Evolutionary conservation across 92 coral and sea anemone genomes (phyloP), one percentile per base, ranked within the genome.

Genomic region (Paragorgia papillata): DNA sequence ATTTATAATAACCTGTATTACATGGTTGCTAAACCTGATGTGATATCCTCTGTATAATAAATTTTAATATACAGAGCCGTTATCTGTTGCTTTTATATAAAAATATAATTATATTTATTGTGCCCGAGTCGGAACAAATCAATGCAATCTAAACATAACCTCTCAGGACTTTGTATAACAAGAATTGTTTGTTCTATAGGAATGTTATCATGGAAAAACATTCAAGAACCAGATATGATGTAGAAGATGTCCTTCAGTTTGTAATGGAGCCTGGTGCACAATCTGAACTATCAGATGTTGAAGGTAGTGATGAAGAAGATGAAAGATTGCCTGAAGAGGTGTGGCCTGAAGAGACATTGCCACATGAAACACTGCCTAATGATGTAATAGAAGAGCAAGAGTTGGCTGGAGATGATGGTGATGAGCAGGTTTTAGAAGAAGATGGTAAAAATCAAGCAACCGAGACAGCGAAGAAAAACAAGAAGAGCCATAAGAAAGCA

Each of bases 261-360:
- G 67, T 61, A 31, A 61, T 61, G 26, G 40, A 61, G 67, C 67
- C 67, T 31, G 43, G 67, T 61, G 7, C 67, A 18, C 39, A 61
- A n/a, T 61, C 43, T 27, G 67, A 61, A 61, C 67, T 31, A 31
- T 61, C 67, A 61, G 67, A 61, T 61, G 4, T 61, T 25, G 67
- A 61, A 61, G 30, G 67, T 3, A 61, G 67, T 31, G 67, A 61
- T 61, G 67, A 61, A 25, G 67, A 61, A 27, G 67, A 31, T 61
- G 67, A 61, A 31, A 31, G 19, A 61, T 37, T 37, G 43, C 43
- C 43, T 37, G 43, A 37, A 37, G 43, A 37, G 6, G 12, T 12
- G 12, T 37, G 5, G 43, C 43, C 43, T 5, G 43, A 12, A 4
- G 43, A 37, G 43, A 37, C 12, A 4, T 12, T 37, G 43, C 43